Conservation (phyloP, 2,888 invertebrate species). For the Ptychoptera albimana region DNA sequence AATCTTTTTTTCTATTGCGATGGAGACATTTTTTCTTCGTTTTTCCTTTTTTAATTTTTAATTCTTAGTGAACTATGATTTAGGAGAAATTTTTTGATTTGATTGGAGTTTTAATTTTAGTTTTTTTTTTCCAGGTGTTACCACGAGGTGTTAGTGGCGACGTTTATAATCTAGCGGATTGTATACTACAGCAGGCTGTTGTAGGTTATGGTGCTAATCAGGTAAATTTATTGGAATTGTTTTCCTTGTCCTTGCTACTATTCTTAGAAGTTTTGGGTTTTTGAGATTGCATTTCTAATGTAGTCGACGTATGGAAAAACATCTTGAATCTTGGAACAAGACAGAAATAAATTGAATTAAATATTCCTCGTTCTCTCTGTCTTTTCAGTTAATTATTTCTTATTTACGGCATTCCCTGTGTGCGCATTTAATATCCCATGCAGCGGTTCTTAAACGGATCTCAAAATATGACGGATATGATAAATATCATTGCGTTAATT, state of each 20-base stretch:
- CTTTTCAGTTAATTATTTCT: slow-evolving; percentile 59
- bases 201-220: slow-evolving; percentile 82
- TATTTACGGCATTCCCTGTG: slow-evolving; percentile 85
- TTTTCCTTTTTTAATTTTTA: too few relatives aligned
- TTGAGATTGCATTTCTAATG: too few relatives aligned
- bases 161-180: slow-evolving; percentile 83
- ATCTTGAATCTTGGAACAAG: too few relatives aligned
- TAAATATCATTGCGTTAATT: slow-evolving; percentile 76
- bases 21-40: too few relatives aligned
- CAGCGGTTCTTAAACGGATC: slow-evolving; percentile 74
- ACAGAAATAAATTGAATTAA: background rate
- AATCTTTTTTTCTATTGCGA: too few relatives aligned
- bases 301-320: too few relatives aligned
- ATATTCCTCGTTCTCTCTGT: background rate
- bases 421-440: slow-evolving; percentile 80
- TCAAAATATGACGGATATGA: slow-evolving; percentile 77
- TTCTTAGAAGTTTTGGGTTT: too few relatives aligned
- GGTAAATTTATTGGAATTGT: slow-evolving; percentile 19
- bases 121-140: slow-evolving; percentile 34
- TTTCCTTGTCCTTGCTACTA: background rate
- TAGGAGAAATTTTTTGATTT: too few relatives aligned
- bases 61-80: background rate
- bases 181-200: slow-evolving; percentile 84
- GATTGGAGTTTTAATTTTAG: too few relatives aligned
- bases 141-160: slow-evolving; percentile 86